Evolutionary conservation across 2,888 invertebrate species (phyloP).

Genomic region (Empis livida): DNA sequence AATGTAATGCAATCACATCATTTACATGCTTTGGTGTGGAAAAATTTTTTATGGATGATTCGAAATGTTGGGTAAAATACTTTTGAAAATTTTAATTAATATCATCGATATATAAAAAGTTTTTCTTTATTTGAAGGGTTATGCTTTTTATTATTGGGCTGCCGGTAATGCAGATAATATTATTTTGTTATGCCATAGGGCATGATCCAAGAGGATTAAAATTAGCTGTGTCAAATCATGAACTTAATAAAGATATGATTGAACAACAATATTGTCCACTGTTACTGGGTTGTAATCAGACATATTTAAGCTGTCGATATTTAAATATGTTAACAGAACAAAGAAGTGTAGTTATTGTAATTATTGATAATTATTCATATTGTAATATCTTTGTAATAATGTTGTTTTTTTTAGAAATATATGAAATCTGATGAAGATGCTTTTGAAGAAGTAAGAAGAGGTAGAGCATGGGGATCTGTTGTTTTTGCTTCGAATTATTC

Average conservation of each 20-base stretch:
- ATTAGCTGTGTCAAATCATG: constrained; percentile 71
- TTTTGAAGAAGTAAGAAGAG: constrained; percentile 49
- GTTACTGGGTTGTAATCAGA: constrained; percentile 45
- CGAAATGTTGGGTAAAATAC: constrained; percentile 62
- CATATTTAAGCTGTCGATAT: constrained; percentile 64
- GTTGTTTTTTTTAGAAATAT: constrained; percentile 33
- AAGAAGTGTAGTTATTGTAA: constrained; percentile 54
- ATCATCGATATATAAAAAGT: background rate
- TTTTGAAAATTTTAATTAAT: constrained; percentile 4
- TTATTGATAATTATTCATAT: constrained; percentile 13
- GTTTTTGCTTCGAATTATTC: constrained; percentile 68
- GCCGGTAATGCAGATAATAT: constrained; percentile 71
- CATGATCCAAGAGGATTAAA: constrained; percentile 66
- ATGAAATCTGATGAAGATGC: constrained; percentile 49
- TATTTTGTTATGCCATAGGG: constrained; percentile 84
- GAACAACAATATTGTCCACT: constrained; percentile 38
- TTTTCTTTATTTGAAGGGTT: constrained; percentile 40
- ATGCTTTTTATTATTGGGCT: constrained; percentile 75
- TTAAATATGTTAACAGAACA: constrained; percentile 54
- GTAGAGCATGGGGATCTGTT: constrained; percentile 64
- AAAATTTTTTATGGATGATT: constrained; percentile 76
- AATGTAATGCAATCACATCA: constrained; percentile 55
- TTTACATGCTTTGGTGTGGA: constrained; percentile 75
- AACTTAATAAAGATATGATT: constrained; percentile 42
- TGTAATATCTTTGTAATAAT: background rate